Base-by-base conservation (phyloP, 2,888 invertebrate genomes). In the Baccha elongata region DNA sequence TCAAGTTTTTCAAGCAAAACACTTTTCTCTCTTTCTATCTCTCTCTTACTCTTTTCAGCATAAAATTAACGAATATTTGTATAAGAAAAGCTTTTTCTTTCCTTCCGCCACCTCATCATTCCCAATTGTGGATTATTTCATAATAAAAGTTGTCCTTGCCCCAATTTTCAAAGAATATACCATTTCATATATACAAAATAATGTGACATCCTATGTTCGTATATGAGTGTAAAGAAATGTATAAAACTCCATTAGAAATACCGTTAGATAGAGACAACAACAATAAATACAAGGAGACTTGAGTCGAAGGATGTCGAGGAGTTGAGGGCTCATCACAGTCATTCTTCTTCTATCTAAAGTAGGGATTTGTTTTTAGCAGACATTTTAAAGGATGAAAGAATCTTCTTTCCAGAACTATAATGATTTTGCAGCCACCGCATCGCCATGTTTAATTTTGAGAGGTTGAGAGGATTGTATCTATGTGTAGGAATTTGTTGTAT, bases 141-240 rank as follows among this genome's bases (percentile, higher is more conserved):
- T 83, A 83, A 83, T 83, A 78, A 83, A 52, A 15, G 68, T 78
- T 83, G 83, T 78, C 83, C 83, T 83, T 83, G 83, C 64, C 83
- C 83, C 83, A 83, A 62, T 83, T 83, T 78, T 73, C 55, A 21
- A 40, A 23, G 65, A 75, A 75, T 52, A 75, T 69, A 29, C n/a
- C 26, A 4, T 72, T n/a, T 53, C 26, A 50, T 21, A 44, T 23
- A 35, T 13, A 11, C 7, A 26, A 15, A 17, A 8, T 7, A n/a
- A 42, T 53, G 71, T 60, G 55, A 67, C 73, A 68, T 73, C 42
- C 50, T 65, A 52, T 65, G 67, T 65, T 55, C 10, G 17, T n/a
- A 13, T 53, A n/a, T 50, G 37, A 15, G 21, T 35, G 46, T 23
- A 23, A 2, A 58, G 19, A 44, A 60, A 60, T 62, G 46, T 53